Evolutionary conservation across 2,888 invertebrate species (phyloP), one percentile per base, ranked within the genome.

Genomic region (Caradrina clavipalpis): DNA sequence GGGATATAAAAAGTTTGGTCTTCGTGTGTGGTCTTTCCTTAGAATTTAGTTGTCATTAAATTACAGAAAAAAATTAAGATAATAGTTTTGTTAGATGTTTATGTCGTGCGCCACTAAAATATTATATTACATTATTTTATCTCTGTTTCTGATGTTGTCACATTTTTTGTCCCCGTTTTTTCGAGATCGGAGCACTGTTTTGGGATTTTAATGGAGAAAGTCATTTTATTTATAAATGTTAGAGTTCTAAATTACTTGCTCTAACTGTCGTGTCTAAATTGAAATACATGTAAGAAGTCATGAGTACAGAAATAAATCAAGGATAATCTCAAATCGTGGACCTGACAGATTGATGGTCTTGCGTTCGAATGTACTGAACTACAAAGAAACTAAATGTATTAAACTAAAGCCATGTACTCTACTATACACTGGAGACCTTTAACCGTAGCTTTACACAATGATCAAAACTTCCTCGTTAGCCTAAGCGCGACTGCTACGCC

Each of bases 11-110:
- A 78, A 72, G 62, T 39, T 75, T 54, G 22, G 8, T 51, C 87
- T 39, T 73, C 85, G 70, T 78, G 69, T 88, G 88, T 88, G 88
- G 88, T 87, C 88, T 63, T 59, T 62, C 60, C 57, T 59, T 62
- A 73, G 68, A 79, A 77, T 69, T 76, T 76, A 75, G 76, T 80
- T 81, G 81, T 83, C 75, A 80, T 82, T 85, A 81, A 79, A 66
- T 68, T 47, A 67, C 51, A 78, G 78, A 83, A 83, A 86, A 63
- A 81, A 74, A 69, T 64, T 26, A 65, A 78, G 78, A 80, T 76
- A 76, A 79, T 78, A 80, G 78, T 71, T 78, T 71, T 81, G 80
- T 83, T 76, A 71, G 75, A 84, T 81, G 80, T 82, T 76, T 76
- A 64, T 69, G 81, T 73, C 75, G 58, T 65, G 66, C 58, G 71